Conservation (phyloP, 2,888 invertebrate genomes). For the Volucella inanis region DNA sequence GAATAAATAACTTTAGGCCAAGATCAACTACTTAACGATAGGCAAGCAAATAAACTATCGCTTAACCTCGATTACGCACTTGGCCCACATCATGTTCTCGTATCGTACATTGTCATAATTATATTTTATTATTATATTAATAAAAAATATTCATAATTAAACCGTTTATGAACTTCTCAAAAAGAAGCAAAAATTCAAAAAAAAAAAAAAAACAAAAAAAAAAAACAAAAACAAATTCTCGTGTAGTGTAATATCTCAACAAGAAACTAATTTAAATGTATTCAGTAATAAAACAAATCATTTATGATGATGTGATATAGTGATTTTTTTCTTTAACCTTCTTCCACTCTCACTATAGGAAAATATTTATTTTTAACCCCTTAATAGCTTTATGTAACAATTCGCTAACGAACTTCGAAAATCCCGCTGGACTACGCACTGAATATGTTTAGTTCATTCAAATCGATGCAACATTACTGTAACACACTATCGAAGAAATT, state of each 20-base stretch:
- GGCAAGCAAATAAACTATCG: conserved; percentile 11
- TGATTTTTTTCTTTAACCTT: background rate
- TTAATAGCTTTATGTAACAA: too few species aligned
- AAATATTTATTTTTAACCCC: too few species aligned
- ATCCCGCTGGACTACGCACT: too few species aligned
- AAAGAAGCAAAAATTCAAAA: conserved; percentile 50
- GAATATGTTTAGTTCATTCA: too few species aligned
- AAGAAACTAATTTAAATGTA: conserved; percentile 54
- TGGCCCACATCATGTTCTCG: conserved; percentile 48
- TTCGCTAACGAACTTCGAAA: too few species aligned
- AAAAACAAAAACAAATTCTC: conserved; percentile 30
- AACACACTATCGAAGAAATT: too few species aligned
- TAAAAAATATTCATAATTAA: conserved; percentile 63
- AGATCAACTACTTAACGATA: conserved; percentile 26
- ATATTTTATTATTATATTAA: conserved; percentile 66
- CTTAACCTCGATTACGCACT: conserved; percentile 9
- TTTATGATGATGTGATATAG: conserved; percentile 33
- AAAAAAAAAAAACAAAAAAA: conserved; percentile 27
- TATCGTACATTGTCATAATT: conserved; percentile 57
- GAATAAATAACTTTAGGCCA: conserved; percentile 9
- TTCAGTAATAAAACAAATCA: conserved; percentile 58
- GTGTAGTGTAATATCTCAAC: conserved; percentile 60
- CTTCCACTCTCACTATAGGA: background rate
- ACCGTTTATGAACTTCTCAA: conserved; percentile 58
- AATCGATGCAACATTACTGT: too few species aligned